Evolutionary conservation across 2,797 vertebrate species (phyloP).

Genomic region (Diceros bicornis): DNA sequence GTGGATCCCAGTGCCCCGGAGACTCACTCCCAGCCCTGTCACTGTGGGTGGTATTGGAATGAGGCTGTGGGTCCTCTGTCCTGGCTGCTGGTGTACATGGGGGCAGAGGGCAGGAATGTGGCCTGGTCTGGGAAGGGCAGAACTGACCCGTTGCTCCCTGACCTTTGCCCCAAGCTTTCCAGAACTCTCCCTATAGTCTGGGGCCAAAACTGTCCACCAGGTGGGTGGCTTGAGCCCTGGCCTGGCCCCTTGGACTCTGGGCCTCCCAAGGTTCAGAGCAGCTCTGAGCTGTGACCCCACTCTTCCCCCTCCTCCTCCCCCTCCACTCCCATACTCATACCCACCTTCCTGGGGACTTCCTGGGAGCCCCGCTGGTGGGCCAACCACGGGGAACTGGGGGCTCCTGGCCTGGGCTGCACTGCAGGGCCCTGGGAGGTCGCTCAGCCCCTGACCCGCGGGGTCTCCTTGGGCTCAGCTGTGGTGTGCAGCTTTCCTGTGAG

Average conservation of each 20-base stretch:
- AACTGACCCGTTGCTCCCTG: background rate
- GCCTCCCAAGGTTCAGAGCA: background rate
- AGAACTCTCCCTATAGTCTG: background rate
- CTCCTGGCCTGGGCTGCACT: too few relatives aligned
- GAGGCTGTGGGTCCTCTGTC: background rate
- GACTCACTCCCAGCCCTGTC: background rate
- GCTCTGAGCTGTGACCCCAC: background rate
- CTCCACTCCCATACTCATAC: accelerated
- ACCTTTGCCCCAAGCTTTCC: background rate
- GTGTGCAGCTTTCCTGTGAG: background rate
- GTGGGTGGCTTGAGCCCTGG: background rate
- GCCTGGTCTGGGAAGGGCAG: background rate
- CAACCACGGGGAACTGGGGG: background rate
- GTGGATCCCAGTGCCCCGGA: too few relatives aligned
- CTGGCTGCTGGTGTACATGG: accelerated
- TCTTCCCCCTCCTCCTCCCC: too few relatives aligned
- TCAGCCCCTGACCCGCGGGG: background rate
- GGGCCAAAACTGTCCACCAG: background rate
- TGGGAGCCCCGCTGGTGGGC: background rate
- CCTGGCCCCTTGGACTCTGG: background rate
- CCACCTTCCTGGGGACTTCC: background rate
- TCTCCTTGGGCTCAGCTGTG: background rate
- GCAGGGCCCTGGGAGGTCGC: background rate
- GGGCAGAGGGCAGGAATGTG: background rate
- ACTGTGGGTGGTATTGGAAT: accelerated